phyloP scores from a whole-genome alignment of 2,888 invertebrate species.

The Crioceris asparagi region DNA sequence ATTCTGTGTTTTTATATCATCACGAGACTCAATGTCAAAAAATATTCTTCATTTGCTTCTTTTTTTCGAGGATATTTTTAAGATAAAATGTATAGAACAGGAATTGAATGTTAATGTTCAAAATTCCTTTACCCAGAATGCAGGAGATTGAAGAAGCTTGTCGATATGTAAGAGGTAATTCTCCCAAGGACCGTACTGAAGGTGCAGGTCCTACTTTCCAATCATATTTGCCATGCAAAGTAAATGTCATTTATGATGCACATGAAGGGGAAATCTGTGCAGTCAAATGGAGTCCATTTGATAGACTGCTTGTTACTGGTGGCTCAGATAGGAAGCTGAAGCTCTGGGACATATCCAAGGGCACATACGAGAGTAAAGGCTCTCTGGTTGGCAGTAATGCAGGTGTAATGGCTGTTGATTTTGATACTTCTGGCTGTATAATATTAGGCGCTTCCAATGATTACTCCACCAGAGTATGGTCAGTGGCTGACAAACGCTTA shows the following conservation, averaged over 20 bases:
- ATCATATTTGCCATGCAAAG: constrained; percentile 54
- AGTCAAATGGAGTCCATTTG: constrained; percentile 87
- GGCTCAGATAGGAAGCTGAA: constrained; percentile 96
- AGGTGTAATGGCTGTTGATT: constrained; percentile 92
- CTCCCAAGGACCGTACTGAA: constrained; percentile 41
- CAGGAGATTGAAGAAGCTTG: constrained; percentile 89
- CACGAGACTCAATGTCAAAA: no score
- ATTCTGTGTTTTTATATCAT: no score
- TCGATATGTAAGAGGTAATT: constrained; percentile 52
- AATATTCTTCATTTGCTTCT: no score
- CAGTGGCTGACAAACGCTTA: constrained; percentile 78
- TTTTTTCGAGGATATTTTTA: no score
- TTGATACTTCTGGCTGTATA: constrained; percentile 79
- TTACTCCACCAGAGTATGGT: constrained; percentile 94
- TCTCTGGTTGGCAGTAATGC: constrained; percentile 88
- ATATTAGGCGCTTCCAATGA: constrained; percentile 93
- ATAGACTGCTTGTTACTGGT: constrained; percentile 78
- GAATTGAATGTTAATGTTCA: no score
- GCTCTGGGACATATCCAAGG: constrained; percentile 87
- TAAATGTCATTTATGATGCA: constrained; percentile 71
- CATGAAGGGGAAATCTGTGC: constrained; percentile 97
- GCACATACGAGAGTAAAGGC: constrained; percentile 56
- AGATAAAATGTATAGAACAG: no score
- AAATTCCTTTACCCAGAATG: no score
- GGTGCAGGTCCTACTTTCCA: constrained; percentile 31